Conservation (phyloP, 2,888 invertebrate genomes). For the Sinohyriopsis cumingii region DNA sequence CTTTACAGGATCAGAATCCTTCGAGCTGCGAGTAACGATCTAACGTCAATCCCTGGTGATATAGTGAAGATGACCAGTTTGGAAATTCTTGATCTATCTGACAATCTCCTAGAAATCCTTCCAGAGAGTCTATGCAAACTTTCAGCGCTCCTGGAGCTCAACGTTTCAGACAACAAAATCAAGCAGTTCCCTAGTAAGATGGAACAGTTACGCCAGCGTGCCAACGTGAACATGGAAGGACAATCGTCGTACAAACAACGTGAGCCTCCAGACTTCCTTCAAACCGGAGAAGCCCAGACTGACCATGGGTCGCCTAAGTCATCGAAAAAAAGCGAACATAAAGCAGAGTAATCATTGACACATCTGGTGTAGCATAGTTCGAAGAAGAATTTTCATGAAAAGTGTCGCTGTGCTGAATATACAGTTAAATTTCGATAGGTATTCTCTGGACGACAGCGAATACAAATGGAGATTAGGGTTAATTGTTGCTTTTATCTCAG, state of each 20-base stretch:
- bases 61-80: conserved; percentile 74
- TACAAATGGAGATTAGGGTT: too few relatives aligned
- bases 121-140: conserved; percentile 67
- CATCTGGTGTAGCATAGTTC: too few relatives aligned
- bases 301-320: neutral
- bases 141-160: conserved; percentile 54
- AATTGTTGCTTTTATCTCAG: too few relatives aligned
- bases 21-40: conserved; percentile 59
- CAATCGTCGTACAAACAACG: conserved; percentile 64
- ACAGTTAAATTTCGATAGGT: too few relatives aligned
- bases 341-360: neutral
- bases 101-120: conserved; percentile 80
- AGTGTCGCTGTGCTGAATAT: too few relatives aligned
- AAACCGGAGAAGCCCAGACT: conserved; percentile 56
- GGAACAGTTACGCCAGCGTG: conserved; percentile 45
- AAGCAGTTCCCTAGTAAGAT: conserved; percentile 58
- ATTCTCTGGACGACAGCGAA: too few relatives aligned
- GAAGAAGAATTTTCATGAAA: too few relatives aligned
- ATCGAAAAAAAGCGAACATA: neutral
- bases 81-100: conserved; percentile 83
- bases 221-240: conserved; percentile 41
- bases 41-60: conserved; percentile 61
- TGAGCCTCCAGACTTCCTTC: conserved; percentile 55
- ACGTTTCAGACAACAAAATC: conserved; percentile 67
- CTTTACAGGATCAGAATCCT: conserved; percentile 62